Evolutionary conservation across 2,888 invertebrate genomes (phyloP), one percentile per base, ranked within the genome.

Genomic region (Argyresthia albistria): DNA sequence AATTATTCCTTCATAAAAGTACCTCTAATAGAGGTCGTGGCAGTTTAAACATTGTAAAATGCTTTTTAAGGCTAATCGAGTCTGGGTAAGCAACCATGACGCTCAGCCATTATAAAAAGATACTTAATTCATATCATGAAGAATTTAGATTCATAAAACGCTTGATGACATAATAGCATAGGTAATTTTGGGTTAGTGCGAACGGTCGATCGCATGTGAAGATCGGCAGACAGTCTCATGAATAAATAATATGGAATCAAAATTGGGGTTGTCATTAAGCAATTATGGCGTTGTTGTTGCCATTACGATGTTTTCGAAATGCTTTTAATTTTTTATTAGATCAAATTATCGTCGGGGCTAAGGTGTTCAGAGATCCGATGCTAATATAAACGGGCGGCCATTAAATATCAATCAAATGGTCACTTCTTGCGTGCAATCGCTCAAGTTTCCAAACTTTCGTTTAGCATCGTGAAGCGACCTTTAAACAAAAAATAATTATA

Each of bases 261-360:
- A 81, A 81, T 80, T 55, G 76, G 71, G 74, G 65, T 70, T 67
- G 70, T 76, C 83, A 84, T 87, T 86, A 87, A 78, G 80, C 78
- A 84, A 87, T 87, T 86, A 86, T 80, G 69, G 69, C 62, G 79
- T 78, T 39, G n/a, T 36, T 82, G 79, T 81, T 81, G 78, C 69
- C 76, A 80, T 77, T 77, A 81, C 73, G 66, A 80, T 78, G 76
- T 81, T 84, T 80, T 82, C 63, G 69, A 81, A 84, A 82, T 77
- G 82, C 80, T 82, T 86, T 87, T 82, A 84, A 84, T 82, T 86
- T 86, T 87, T 86, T 86, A 86, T 81, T 78, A 76, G 76, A 70
- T 63, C 73, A 75, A 77, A 82, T 81, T 80, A 78, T 76, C 69
- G 65, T 76, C 57, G 59, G 60, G 65, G 70, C 64, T 64, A 72